A percentile compares a stretch with the other conserved stretches of the same genome.
Evolutionary conservation across 2,113 vertebrate genomes (phyloP).

Genomic region (Urocolius indicus): DNA sequence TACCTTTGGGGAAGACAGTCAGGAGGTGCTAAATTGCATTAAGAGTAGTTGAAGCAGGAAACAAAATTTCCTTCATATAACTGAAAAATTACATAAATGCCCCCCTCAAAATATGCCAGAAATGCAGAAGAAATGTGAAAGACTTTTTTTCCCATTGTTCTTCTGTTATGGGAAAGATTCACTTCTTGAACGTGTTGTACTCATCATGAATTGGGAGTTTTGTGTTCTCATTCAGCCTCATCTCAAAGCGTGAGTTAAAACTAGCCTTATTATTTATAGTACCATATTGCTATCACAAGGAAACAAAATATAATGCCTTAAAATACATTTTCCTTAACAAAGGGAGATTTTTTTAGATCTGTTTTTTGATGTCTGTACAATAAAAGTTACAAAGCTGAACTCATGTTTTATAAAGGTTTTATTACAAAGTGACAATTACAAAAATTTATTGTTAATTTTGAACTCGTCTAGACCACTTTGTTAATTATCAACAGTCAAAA

Average conservation of each 20-base stretch:
- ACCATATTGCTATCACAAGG: background rate
- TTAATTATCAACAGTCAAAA: conserved; percentile 9
- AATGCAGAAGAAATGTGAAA: background rate
- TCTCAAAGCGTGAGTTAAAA: background rate
- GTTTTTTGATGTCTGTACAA: background rate
- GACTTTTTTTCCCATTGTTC: background rate
- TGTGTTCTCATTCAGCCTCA: background rate
- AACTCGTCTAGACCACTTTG: background rate
- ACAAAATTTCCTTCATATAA: background rate
- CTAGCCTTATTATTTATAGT: background rate
- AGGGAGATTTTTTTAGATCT: background rate
- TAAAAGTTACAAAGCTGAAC: background rate
- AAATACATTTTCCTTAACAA: background rate
- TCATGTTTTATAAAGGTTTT: background rate
- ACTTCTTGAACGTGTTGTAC: background rate
- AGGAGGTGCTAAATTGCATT: background rate
- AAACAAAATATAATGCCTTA: background rate
- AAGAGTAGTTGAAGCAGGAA: background rate
- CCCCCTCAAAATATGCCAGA: background rate
- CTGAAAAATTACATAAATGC: background rate
- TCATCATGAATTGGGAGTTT: background rate
- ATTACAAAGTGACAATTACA: background rate
- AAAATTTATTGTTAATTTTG: conserved; percentile 35
- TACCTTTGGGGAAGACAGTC: background rate
- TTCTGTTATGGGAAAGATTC: background rate